phyloP scores from a whole-genome alignment of 2,113 vertebrate species.

The Catharus bicknelli region DNA sequence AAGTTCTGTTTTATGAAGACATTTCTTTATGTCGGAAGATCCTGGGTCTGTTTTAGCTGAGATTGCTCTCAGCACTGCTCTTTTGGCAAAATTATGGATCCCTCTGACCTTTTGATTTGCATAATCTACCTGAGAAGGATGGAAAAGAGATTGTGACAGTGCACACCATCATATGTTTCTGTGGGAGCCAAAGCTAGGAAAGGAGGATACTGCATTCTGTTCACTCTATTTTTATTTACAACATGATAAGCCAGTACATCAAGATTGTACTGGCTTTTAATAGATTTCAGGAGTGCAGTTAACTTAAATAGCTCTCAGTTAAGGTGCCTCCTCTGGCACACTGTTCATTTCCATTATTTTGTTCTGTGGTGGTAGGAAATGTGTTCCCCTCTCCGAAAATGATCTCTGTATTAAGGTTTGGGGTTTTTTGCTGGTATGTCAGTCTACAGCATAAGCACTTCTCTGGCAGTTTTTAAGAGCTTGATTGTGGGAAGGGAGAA shows the following conservation, averaged over 20 bases:
- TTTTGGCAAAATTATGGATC: neutral
- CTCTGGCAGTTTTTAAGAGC: neutral
- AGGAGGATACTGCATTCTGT: neutral
- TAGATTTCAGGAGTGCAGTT: neutral
- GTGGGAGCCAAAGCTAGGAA: neutral
- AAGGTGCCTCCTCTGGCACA: neutral
- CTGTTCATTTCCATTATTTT: neutral
- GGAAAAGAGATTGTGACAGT: neutral
- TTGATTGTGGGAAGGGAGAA: neutral
- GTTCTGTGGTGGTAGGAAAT: neutral
- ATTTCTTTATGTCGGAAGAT: neutral
- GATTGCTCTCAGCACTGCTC: neutral
- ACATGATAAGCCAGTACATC: neutral
- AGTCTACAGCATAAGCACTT: neutral
- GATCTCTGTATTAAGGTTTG: fast-evolving
- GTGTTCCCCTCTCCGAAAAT: neutral
- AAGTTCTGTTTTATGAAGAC: neutral
- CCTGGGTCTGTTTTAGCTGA: neutral
- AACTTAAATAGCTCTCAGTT: neutral
- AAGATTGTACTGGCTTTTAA: neutral
- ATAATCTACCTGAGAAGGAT: neutral
- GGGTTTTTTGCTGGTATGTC: neutral
- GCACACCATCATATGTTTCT: neutral
- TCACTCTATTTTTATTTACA: neutral
- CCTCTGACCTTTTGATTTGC: neutral